These are phyloP conservation scores for Yponomeuta plumbellus DNA, from an alignment of 2,888 invertebrate genomes.

Conservation along the genomic window DNA sequence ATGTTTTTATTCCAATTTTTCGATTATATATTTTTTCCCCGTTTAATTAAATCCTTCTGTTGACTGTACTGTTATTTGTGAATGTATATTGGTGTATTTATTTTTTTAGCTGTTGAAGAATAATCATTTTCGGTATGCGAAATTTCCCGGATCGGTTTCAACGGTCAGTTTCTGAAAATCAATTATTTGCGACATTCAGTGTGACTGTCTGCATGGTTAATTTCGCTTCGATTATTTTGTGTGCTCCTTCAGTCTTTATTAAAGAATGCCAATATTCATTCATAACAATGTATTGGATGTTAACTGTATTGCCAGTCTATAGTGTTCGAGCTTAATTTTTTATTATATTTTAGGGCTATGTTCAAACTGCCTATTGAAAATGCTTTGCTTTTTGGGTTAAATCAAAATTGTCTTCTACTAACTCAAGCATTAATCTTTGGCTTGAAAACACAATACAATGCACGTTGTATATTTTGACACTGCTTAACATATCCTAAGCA, in stretches of 20 bases:
- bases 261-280: conserved; percentile 58
- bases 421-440: neutral
- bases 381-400: neutral
- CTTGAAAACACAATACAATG: neutral
- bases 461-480: neutral
- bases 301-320: no score
- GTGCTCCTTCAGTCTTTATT: conserved; percentile 15
- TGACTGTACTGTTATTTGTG: conserved; percentile 39
- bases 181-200: conserved; percentile 47
- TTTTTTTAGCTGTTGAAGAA: conserved; percentile 74
- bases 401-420: no score
- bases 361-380: neutral
- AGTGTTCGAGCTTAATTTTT: neutral
- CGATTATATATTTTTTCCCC: neutral
- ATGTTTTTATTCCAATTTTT: conserved; percentile 11
- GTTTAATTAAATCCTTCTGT: conserved; percentile 18
- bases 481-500: neutral
- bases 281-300: conserved; percentile 28
- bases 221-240: conserved; percentile 3
- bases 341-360: neutral
- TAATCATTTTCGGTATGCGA: conserved; percentile 76
- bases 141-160: conserved; percentile 67
- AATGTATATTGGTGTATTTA: conserved; percentile 75
- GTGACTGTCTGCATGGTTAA: conserved; percentile 57
- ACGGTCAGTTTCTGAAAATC: conserved; percentile 12